These are phyloP conservation scores for Siniperca obscura DNA, from an alignment of 2,797 vertebrate species.

Conservation along the genomic window DNA sequence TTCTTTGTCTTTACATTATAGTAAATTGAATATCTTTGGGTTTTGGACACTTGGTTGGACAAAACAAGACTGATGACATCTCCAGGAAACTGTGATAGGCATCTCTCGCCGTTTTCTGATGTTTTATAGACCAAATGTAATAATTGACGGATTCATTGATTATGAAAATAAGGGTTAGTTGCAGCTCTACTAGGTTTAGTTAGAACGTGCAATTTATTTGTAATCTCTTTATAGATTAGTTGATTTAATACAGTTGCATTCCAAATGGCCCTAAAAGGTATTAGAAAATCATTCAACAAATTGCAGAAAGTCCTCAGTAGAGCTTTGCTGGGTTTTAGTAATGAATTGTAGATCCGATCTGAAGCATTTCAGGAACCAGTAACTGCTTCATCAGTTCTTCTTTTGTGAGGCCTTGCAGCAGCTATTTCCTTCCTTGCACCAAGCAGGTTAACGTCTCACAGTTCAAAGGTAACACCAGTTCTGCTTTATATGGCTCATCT, in stretches of 20 bases:
- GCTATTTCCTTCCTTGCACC: slow-evolving; percentile 42
- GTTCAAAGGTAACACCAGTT: slow-evolving; percentile 22
- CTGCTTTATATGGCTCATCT: slow-evolving; percentile 35
- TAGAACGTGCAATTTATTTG: not conserved
- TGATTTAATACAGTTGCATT: not conserved
- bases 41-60: not conserved
- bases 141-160: not conserved
- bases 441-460: slow-evolving; percentile 8
- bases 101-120: not conserved
- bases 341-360: not conserved
- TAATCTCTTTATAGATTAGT: not conserved
- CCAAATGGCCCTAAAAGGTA: not conserved
- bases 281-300: slow-evolving; percentile 1
- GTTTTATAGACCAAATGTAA: not conserved
- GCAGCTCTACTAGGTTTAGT: not conserved
- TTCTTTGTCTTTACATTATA: not conserved
- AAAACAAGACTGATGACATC: not conserved
- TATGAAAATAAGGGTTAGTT: not conserved
- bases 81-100: not conserved
- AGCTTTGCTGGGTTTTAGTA: not conserved
- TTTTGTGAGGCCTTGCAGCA: slow-evolving; percentile 13
- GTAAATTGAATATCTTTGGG: not conserved
- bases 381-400: slow-evolving; percentile 45
- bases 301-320: slow-evolving; percentile 1
- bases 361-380: not conserved